These are phyloP conservation scores for Cynocephalus volans DNA, from an alignment of 2,113 vertebrate species.

Conservation along the genomic window DNA sequence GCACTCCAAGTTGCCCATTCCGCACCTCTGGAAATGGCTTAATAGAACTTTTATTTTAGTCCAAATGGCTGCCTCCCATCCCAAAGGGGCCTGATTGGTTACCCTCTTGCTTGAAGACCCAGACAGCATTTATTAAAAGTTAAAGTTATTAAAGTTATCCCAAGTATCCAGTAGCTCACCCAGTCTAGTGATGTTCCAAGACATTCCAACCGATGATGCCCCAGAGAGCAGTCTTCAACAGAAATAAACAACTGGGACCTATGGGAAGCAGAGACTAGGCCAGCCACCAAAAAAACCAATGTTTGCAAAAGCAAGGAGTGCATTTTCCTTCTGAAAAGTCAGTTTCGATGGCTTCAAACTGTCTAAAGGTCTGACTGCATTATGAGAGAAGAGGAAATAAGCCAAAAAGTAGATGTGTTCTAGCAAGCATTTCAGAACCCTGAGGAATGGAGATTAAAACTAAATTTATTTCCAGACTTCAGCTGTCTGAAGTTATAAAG, in stretches of 20 bases:
- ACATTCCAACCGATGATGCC: neutral
- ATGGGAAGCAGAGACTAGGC: rapidly evolving
- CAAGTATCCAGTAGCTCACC: neutral
- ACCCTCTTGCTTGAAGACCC: neutral
- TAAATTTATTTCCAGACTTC: neutral
- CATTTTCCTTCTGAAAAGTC: neutral
- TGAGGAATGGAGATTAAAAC: neutral
- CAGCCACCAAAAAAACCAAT: neutral
- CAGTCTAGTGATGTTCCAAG: neutral
- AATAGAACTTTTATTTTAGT: neutral
- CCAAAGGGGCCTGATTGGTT: neutral
- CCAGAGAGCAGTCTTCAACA: neutral
- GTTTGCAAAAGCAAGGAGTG: neutral
- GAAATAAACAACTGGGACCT: neutral
- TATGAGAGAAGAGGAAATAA: neutral
- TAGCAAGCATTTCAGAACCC: neutral
- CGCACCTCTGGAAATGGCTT: neutral
- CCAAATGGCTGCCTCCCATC: neutral
- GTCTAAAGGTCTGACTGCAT: neutral
- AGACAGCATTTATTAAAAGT: too few relatives aligned
- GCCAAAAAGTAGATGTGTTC: neutral
- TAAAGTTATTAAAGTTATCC: neutral
- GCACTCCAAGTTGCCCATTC: neutral
- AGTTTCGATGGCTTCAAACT: neutral
- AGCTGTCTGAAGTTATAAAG: neutral